A percentile compares a stretch with the other conserved stretches of the same genome.
phyloP scores from a whole-genome alignment of 1,140 invertebrate genomes.

The Myzus persicae region DNA sequence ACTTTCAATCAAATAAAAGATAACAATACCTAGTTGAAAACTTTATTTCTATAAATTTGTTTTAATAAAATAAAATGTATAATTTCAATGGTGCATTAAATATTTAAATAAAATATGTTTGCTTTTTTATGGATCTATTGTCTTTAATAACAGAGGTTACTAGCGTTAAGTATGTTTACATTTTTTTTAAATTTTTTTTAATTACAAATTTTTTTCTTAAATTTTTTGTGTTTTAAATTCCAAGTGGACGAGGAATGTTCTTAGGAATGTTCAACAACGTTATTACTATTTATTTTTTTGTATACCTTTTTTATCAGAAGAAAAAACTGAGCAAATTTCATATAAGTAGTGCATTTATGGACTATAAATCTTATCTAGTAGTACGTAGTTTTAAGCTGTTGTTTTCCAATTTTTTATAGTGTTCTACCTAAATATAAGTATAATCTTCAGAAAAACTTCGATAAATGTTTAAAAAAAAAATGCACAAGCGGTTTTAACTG shows the following conservation, averaged over 20 bases:
- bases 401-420: background rate
- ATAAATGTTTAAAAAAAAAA: background rate
- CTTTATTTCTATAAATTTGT: no score
- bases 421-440: background rate
- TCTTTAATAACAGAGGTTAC: no score
- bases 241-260: background rate
- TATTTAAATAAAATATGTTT: background rate
- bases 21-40: no score
- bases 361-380: background rate
- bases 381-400: background rate
- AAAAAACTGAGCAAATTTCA: background rate
- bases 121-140: no score
- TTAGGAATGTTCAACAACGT: background rate
- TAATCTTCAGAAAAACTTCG: background rate
- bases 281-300: background rate
- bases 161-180: no score
- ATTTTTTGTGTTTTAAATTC: background rate
- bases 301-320: background rate
- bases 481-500: background rate
- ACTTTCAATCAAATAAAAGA: no score
- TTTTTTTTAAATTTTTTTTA: no score
- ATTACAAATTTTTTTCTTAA: no score
- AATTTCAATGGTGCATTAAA: background rate
- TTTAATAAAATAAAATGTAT: background rate
- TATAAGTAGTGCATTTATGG: background rate